Conservation (phyloP, 1,140 invertebrate species). For the Mamestra configurata region DNA sequence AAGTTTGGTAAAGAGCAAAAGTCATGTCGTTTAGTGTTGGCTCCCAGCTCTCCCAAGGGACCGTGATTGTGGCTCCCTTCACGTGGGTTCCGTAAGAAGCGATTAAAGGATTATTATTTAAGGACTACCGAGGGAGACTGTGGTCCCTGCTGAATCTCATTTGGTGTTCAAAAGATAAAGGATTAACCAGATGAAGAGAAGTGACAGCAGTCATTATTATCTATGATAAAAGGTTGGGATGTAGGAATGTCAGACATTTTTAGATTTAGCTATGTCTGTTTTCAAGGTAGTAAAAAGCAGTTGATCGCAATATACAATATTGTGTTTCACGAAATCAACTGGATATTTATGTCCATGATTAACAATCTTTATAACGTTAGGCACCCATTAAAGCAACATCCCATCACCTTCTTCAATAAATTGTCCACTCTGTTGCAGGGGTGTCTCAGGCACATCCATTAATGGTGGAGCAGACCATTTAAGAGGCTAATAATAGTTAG, state of each 20-base stretch:
- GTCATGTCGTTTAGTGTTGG: slow-evolving; percentile 14
- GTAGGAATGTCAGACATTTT: background rate
- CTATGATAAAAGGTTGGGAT: background rate
- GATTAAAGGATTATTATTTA: slow-evolving; percentile 38
- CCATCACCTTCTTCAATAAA: background rate
- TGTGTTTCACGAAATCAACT: background rate
- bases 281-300: no score
- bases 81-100: slow-evolving; percentile 31
- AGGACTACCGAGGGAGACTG: background rate
- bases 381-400: background rate
- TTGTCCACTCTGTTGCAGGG: background rate
- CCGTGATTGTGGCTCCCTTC: background rate
- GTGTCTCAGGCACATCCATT: slow-evolving; percentile 1
- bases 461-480: slow-evolving; percentile 6
- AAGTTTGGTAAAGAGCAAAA: slow-evolving; percentile 11
- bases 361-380: background rate
- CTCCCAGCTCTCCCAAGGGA: background rate
- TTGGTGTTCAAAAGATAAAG: slow-evolving; percentile 9
- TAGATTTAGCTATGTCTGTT: no score
- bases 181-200: slow-evolving; percentile 2
- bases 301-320: background rate
- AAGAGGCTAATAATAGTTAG: slow-evolving; percentile 22
- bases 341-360: background rate
- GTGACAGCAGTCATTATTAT: background rate
- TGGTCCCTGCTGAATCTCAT: slow-evolving; percentile 11